Percentiles rank a stretch among this genome's conserved stretches.
Conservation (phyloP, 2,113 vertebrate genomes). For the Archilochus colubris region DNA sequence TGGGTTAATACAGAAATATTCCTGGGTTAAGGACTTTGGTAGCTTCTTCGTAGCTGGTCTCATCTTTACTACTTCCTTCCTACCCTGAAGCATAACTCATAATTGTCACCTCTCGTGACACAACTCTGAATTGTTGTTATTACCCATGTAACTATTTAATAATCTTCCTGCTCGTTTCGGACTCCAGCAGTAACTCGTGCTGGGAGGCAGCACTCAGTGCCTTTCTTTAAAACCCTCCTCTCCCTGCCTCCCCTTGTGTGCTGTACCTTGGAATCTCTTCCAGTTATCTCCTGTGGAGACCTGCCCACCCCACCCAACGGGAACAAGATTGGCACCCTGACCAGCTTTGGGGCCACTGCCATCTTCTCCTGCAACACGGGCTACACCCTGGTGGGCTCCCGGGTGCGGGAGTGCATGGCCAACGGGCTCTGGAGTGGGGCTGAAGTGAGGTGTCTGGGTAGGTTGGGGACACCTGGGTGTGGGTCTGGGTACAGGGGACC, state of each 20-base stretch:
- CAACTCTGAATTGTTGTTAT: background rate
- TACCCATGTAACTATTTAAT: background rate
- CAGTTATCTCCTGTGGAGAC: conserved; percentile 96
- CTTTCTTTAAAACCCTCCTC: rapidly evolving
- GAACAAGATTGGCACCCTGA: conserved; percentile 94
- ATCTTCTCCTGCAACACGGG: conserved; percentile 98
- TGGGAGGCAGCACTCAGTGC: rapidly evolving
- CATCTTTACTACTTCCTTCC: background rate
- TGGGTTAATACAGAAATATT: background rate
- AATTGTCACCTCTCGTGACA: background rate
- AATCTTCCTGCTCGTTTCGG: background rate
- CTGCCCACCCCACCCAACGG: conserved; percentile 91
- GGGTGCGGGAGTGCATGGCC: conserved; percentile 95
- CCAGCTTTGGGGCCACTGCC: conserved; percentile 89
- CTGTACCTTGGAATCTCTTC: background rate
- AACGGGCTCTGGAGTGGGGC: conserved; percentile 97
- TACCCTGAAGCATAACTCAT: background rate
- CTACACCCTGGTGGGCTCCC: conserved; percentile 94
- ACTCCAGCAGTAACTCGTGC: rapidly evolving
- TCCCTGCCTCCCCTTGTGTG: background rate
- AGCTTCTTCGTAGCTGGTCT: background rate
- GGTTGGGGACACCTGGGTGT: conserved; percentile 52
- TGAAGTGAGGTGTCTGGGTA: conserved; percentile 92
- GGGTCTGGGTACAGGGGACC: conserved; percentile 85
- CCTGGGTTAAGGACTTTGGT: background rate